Evolutionary conservation across 2,888 invertebrate species (phyloP).

Genomic region (Nowickia ferox): DNA sequence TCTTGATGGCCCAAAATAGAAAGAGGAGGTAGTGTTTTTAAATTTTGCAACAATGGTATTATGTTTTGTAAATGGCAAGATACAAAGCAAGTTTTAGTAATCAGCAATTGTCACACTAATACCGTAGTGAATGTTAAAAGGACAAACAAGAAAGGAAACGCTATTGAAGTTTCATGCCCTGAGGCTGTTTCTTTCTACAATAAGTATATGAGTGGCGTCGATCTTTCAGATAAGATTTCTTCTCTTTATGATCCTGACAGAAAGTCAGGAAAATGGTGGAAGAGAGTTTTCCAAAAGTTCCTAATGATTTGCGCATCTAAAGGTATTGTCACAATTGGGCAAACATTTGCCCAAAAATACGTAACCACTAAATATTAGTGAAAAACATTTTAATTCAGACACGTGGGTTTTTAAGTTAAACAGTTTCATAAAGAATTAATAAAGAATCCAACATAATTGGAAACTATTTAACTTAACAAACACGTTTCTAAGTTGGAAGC

Average conservation of each 20-base stretch:
- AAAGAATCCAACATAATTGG: no score
- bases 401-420: no score
- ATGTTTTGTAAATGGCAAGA: neutral
- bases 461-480: no score
- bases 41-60: no score
- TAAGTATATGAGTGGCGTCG: neutral
- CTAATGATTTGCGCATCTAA: constrained; percentile 15
- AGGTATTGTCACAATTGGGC: no score
- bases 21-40: no score
- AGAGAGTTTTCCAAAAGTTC: constrained; percentile 3
- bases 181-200: neutral
- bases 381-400: no score
- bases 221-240: constrained; percentile 21
- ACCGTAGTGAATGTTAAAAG: constrained; percentile 5
- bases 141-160: neutral
- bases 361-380: no score
- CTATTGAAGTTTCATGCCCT: neutral
- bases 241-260: constrained; percentile 22
- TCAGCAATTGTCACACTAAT: neutral
- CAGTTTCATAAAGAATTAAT: no score
- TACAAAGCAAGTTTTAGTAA: constrained; percentile 10
- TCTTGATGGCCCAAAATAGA: no score
- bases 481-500: no score
- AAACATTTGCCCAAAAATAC: no score
- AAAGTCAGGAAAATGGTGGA: constrained; percentile 10